A percentile compares a stretch with the other conserved stretches of the same genome.
phyloP scores from a whole-genome alignment of 1,140 invertebrate species.

The Drosophila teissieri region DNA sequence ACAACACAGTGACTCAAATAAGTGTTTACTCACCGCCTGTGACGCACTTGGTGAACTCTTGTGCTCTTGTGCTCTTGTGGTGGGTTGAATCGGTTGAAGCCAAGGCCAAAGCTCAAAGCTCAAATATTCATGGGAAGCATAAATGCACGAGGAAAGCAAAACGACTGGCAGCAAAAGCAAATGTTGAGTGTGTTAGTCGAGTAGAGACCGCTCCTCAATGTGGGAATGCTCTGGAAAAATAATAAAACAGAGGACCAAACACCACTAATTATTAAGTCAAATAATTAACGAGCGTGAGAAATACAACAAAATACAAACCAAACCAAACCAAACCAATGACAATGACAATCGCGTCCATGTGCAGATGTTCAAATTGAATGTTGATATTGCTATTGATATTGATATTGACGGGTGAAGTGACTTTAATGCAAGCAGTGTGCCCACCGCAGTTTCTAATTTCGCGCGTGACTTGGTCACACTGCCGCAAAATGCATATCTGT shows the following conservation, averaged over 20 bases:
- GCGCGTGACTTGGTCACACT: conserved; percentile 9
- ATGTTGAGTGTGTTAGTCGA: conserved; percentile 20
- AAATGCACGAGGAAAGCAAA: conserved; percentile 33
- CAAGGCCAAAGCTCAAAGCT: conserved; percentile 48
- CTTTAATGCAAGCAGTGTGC: conserved; percentile 7
- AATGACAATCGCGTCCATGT: too few species aligned
- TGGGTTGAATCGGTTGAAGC: conserved; percentile 31
- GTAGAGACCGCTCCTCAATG: conserved; percentile 14
- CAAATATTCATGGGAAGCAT: conserved; percentile 33
- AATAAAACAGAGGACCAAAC: neutral
- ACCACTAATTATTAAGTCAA: too few species aligned
- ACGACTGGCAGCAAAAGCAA: conserved; percentile 18
- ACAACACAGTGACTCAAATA: conserved; percentile 1
- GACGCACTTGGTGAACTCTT: conserved; percentile 16
- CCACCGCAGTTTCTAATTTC: neutral
- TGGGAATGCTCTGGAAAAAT: conserved; percentile 16
- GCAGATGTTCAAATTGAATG: neutral
- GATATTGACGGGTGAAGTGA: too few species aligned
- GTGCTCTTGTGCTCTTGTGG: conserved; percentile 17
- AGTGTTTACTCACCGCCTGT: neutral
- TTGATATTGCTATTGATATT: neutral
- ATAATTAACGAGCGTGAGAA: too few species aligned
- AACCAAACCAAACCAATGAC: too few species aligned
- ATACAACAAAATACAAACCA: too few species aligned
- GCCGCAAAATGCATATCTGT: conserved; percentile 3